These are phyloP conservation scores for Ibidorhyncha struthersii DNA, from an alignment of 2,113 vertebrate species.

Conservation along the genomic window DNA sequence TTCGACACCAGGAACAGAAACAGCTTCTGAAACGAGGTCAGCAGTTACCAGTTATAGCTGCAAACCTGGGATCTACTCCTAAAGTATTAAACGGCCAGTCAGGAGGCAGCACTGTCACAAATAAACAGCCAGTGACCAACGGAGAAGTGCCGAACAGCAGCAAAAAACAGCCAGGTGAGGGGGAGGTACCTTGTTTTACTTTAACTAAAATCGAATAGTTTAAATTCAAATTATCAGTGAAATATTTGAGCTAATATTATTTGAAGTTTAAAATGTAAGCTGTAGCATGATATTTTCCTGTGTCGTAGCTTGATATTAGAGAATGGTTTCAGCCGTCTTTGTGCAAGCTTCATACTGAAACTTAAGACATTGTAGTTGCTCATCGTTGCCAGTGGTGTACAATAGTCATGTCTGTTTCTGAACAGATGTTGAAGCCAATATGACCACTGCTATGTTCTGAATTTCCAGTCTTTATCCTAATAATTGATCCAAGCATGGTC, in stretches of 20 bases:
- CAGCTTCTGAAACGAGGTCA: conserved; percentile 86
- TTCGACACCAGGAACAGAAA: conserved; percentile 88
- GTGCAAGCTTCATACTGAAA: not conserved
- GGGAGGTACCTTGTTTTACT: not conserved
- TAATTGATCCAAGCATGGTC: rapidly evolving
- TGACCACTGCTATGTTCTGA: not conserved
- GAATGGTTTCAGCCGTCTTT: not conserved
- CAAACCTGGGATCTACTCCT: conserved; percentile 87
- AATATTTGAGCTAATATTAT: rapidly evolving
- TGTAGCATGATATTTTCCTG: not conserved
- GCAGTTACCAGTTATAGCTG: conserved; percentile 80
- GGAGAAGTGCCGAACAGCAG: conserved; percentile 80
- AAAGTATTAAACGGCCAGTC: conserved; percentile 77
- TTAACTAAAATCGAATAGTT: rapidly evolving
- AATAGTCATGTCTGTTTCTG: not conserved
- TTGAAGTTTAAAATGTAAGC: not conserved
- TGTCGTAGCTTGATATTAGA: rapidly evolving
- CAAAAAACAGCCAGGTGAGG: conserved; percentile 83
- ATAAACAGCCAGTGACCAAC: conserved; percentile 75
- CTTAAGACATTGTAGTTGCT: not conserved
- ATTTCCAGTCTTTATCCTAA: too few relatives aligned
- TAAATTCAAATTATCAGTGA: not conserved
- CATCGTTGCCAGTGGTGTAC: rapidly evolving
- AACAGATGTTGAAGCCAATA: not conserved
- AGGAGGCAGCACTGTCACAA: conserved; percentile 70